A percentile compares a stretch with the other conserved stretches of the same genome.
Evolutionary conservation across 1,140 invertebrate genomes (phyloP).

Genomic region (Drepana arcuata): DNA sequence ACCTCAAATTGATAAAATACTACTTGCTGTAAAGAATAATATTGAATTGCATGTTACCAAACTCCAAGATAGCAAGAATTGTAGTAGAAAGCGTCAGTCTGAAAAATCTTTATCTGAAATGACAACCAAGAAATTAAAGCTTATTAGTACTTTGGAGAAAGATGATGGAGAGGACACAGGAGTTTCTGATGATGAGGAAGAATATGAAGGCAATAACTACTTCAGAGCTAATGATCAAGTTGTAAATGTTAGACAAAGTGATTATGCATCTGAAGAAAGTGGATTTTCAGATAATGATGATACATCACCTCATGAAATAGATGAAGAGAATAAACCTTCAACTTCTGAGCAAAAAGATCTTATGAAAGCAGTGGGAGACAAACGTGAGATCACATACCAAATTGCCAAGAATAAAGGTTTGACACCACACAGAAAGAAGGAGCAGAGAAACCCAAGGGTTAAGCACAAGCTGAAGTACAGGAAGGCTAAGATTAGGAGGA

Average conservation of each 20-base stretch:
- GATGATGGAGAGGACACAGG: constrained; percentile 55
- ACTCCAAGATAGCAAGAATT: constrained; percentile 31
- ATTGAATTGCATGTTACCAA: constrained; percentile 46
- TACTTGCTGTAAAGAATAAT: constrained; percentile 67
- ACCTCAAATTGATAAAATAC: constrained; percentile 76
- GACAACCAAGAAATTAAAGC: constrained; percentile 58
- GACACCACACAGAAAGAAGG: constrained; percentile 90
- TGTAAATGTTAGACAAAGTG: constrained; percentile 26
- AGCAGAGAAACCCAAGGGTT: constrained; percentile 93
- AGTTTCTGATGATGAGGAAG: constrained; percentile 51
- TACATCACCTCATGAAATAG: constrained; percentile 32
- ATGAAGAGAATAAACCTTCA: constrained; percentile 41
- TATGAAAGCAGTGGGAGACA: constrained; percentile 65
- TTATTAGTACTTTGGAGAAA: constrained; percentile 53
- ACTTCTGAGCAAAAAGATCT: constrained; percentile 32
- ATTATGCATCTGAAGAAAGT: constrained; percentile 57
- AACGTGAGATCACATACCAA: constrained; percentile 91
- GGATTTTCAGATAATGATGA: constrained; percentile 56
- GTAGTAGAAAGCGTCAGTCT: constrained; percentile 45
- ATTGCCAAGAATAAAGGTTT: constrained; percentile 97
- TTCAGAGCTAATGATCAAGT: constrained; percentile 38
- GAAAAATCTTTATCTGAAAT: constrained; percentile 33
- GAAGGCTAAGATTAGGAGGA: constrained; percentile 91
- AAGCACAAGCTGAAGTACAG: constrained; percentile 93
- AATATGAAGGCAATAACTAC: constrained; percentile 53